Evolutionary conservation across 2,888 invertebrate genomes (phyloP), one percentile per base, ranked within the genome.

Genomic region (Alloplasta piceator): DNA sequence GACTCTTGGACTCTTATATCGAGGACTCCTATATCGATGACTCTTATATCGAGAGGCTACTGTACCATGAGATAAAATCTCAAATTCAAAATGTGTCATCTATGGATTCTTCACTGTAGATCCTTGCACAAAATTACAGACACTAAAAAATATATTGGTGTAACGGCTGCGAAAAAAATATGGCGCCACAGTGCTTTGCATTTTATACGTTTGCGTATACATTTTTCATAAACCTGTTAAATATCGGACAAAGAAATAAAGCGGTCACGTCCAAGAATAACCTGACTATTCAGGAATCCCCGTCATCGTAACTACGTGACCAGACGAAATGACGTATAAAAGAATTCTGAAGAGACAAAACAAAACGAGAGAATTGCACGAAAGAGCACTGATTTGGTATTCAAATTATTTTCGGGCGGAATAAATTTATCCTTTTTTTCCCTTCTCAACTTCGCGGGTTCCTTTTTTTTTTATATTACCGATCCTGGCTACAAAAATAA

Each of bases 261-360:
- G 82, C 86, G 90, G 89, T 90, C 90, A 89, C 82, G 87, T 86
- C 88, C 90, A 89, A 90, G 90, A 90, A 90, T 90, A 90, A 83
- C 52, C 85, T 70, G 80, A 83, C 85, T 85, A 82, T 79, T 76
- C 85, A 84, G 38, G 68, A 14, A 41, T 67, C 14, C 38, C 48
- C 39, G 16, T 52, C 55, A 39, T 58, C 60, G 72, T 38, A 46
- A 39, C 52, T 43, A 80, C 61, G 68, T 70, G 68, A 58, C 72
- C 68, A 58, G 72, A 77, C 61, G 83, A 83, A 82, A 81, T 84
- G 74, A 79, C 82, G 82, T 78, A 82, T 81, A 72, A 78, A 80
- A 60, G 55, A 64, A 56, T 14, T 26, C 46, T 56, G 52, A 50
- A 16, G 46, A 56, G 63, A 61, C 6, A 84, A 82, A 82, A 78